Percentiles rank a stretch among this genome's conserved stretches.
These are phyloP conservation scores for Lasioglossum oenotherae DNA, from an alignment of 2,888 invertebrate genomes.

Conservation along the genomic window DNA sequence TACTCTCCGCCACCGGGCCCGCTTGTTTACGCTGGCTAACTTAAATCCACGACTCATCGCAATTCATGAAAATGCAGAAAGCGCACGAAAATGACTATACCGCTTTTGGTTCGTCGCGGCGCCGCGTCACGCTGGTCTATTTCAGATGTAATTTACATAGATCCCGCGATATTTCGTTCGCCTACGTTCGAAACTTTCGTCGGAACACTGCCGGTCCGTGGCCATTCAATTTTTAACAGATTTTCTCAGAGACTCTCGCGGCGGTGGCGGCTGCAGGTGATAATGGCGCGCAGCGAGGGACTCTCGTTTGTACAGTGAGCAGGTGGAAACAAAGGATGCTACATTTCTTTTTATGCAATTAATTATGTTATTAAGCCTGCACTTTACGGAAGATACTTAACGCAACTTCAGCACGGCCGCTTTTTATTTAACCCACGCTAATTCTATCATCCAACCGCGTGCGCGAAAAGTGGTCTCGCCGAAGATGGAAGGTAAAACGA, in stretches of 20 bases:
- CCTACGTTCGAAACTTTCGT: neutral
- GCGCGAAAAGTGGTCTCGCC: no score
- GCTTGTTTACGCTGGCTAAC: constrained; percentile 38
- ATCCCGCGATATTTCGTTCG: neutral
- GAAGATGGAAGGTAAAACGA: no score
- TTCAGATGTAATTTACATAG: neutral
- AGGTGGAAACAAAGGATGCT: neutral
- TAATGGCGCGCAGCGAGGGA: neutral
- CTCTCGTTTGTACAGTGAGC: neutral
- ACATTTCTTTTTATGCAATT: neutral
- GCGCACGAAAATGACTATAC: neutral
- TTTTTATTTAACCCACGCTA: neutral
- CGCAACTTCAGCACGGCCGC: neutral
- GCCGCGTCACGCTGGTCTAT: neutral
- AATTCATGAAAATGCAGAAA: constrained; percentile 34
- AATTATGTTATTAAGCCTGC: neutral
- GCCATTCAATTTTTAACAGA: neutral
- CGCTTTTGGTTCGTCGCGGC: neutral
- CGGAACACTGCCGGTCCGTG: neutral
- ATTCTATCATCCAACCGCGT: neutral
- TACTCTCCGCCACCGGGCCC: neutral
- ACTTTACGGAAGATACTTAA: neutral
- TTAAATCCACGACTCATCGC: constrained; percentile 35
- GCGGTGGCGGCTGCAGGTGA: neutral
- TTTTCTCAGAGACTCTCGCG: neutral